Evolutionary conservation across 1,140 invertebrate species (phyloP), one percentile per base, ranked within the genome.

Genomic region (Drosophila quadrilineata): DNA sequence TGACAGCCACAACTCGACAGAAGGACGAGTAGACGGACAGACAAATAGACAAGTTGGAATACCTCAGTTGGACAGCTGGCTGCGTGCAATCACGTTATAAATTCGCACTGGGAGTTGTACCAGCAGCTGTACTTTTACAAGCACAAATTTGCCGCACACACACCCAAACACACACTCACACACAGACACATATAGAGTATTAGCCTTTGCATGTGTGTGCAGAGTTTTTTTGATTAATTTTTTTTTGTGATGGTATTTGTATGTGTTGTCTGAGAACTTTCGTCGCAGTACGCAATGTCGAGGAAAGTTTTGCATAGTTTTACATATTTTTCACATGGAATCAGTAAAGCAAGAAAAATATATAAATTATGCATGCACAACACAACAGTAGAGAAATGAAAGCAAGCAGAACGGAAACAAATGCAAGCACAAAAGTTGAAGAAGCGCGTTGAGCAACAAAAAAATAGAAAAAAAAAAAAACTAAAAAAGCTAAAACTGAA

Each of bases 351-450:
- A 71, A 52, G 48, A 69, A 63, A 82, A 82, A 76, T 82, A 71
- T 62, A 85, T 85, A 75, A 85, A 85, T 85, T 86, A 85, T 85
- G 79, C 79, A 85, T 85, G 79, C 80, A 72, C 75, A 65, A 70
- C 56, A n/a, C 49, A 64, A 59, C 77, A 74, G 79, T 74, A 74
- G 48, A 62, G 36, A 52, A 24, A 50, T 50, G 53, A 69, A 75
- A 60, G 54, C 9, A 49, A 16, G 33, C 33, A 38, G 8, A 69
- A 58, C 52, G 38, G 71, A 59, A 59, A 50, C 36, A 65, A 66
- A 65, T 60, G 36, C 69, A 24, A 6, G 12, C 28, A 69, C 62
- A 71, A 50, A 59, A 60, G 46, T 45, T 45, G 43, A 38, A 60
- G 52, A 40, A 33, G 19, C 48, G 26, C 29, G 19, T 3, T 8